phyloP scores from a whole-genome alignment of 2,797 vertebrate species.

The Okamejei kenojei region DNA sequence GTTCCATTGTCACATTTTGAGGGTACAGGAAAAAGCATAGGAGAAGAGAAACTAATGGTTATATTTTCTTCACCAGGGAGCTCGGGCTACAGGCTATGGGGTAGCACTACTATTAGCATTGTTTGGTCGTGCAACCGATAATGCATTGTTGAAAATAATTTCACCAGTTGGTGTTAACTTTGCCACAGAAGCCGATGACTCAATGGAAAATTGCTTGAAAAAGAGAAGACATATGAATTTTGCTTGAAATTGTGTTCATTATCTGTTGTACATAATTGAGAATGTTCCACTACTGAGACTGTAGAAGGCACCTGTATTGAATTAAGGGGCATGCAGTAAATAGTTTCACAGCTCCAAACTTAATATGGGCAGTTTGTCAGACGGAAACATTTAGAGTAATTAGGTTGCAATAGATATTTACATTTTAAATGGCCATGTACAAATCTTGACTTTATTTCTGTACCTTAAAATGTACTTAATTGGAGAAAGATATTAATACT shows the following conservation, averaged over 20 bases:
- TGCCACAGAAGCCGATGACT: background rate
- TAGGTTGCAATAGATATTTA: background rate
- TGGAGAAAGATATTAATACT: background rate
- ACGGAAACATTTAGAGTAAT: background rate
- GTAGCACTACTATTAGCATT: constrained; percentile 41
- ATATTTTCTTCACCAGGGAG: constrained; percentile 37
- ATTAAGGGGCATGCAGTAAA: background rate
- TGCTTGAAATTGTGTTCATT: background rate
- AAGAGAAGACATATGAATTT: constrained; percentile 40
- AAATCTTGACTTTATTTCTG: background rate
- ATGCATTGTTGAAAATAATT: constrained; percentile 38
- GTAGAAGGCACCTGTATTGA: background rate
- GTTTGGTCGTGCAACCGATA: constrained; percentile 39
- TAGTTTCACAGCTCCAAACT: background rate
- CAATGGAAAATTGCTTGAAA: constrained; percentile 28
- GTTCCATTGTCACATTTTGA: background rate
- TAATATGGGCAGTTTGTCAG: background rate
- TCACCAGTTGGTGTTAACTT: constrained; percentile 34
- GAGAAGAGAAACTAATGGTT: background rate
- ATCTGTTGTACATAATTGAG: background rate
- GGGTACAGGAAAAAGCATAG: too few species aligned
- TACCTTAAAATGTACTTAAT: background rate
- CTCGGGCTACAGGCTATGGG: constrained; percentile 41
- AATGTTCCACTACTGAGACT: background rate
- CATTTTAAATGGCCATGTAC: background rate